Evolutionary conservation across 2,888 invertebrate species (phyloP), one percentile per base, ranked within the genome.

Genomic region (Amorpha juglandis): DNA sequence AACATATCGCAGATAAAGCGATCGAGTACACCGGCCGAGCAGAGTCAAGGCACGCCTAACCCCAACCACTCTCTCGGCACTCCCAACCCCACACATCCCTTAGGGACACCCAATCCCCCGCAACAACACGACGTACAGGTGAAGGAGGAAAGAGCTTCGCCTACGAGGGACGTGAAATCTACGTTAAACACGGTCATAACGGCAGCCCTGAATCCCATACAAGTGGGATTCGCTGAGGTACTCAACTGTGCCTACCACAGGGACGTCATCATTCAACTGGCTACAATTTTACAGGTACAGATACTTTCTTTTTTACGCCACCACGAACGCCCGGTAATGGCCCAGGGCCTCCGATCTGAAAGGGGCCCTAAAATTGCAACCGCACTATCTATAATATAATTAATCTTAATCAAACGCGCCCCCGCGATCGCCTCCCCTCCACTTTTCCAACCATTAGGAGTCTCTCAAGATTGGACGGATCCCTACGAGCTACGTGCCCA

Each of bases 231-330:
- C 70, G 95, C 95, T 62, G 98, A 99, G 85, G 97, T 97, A 80
- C 94, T 97, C 74, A 96, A 95, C 79, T 99, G 99, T 84, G 95
- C 97, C 0, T 98, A 98, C 85, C 99, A 99, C 88, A 95, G 97
- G 69, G 97, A 98, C 82, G 96, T 98, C 52, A 94, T 98, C 62
- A 94, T 98, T 64, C 96, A 96, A 73, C 89, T 98, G 58, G 96
- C 97, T 69, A 95, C 96, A 1, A 95, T 98, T 76, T 91, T 98
- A 55, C 97, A 97, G 93, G 96, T 96, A 27, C 27, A 27, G 27
- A 27, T 27, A 27, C 2, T 27, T 27, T 4, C 27, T 1, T 27
- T 27, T 3, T 27, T 27, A 27, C 27, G 2, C 27, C 4, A 27
- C 4, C 4, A 27, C 4, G 27, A 4, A 27, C 27, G n/a, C n/a